These are phyloP conservation scores for Spodoptera exigua DNA, from an alignment of 2,888 invertebrate genomes.

Conservation along the genomic window DNA sequence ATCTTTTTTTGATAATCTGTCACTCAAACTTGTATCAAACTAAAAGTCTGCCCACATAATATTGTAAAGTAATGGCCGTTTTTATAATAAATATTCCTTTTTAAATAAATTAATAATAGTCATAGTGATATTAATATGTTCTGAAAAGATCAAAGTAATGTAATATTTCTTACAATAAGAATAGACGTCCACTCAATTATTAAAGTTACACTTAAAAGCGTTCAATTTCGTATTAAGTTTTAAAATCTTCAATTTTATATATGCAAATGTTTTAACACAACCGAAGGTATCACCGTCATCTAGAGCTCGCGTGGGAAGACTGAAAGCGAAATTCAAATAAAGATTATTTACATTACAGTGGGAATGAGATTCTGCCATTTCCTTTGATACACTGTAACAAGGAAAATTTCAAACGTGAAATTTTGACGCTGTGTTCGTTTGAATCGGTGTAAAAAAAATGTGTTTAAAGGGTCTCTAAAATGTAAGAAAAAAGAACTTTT, in stretches of 20 bases:
- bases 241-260: conserved; percentile 9
- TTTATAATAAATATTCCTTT: too few species aligned
- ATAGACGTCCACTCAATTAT: conserved; percentile 7
- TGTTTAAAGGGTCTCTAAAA: conserved; percentile 78
- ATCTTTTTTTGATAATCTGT: too few species aligned
- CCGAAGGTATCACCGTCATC: conserved; percentile 18
- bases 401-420: conserved; percentile 72
- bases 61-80: too few species aligned
- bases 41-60: too few species aligned
- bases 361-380: conserved; percentile 67
- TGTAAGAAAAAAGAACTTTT: conserved; percentile 76
- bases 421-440: conserved; percentile 75
- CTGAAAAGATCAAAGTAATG: conserved; percentile 7
- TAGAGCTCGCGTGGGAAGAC: conserved; percentile 33
- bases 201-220: conserved; percentile 5
- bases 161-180: not conserved
- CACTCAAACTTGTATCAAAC: not conserved
- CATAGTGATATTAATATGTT: not conserved
- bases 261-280: conserved; percentile 24
- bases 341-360: conserved; percentile 68
- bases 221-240: conserved; percentile 4
- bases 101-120: too few species aligned
- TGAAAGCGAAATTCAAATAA: conserved; percentile 70
- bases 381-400: conserved; percentile 73
- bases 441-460: conserved; percentile 80